These are phyloP conservation scores for Pseudochirops corinnae DNA, from an alignment of 2,797 vertebrate species.

Conservation along the genomic window DNA sequence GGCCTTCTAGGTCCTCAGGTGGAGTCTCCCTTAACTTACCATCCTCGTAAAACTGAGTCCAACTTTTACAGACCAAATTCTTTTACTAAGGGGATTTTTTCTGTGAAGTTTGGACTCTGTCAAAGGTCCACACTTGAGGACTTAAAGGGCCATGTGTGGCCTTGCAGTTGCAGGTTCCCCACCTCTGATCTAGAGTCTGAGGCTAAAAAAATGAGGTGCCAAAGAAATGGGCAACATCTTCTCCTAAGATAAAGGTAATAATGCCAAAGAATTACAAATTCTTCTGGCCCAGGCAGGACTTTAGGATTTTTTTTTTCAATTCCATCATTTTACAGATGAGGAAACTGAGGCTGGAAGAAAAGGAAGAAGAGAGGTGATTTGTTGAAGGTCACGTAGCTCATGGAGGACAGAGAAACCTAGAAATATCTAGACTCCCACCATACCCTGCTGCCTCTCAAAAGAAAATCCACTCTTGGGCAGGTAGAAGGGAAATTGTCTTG, in stretches of 20 bases:
- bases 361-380: not conserved
- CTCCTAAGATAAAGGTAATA: not conserved
- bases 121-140: no score
- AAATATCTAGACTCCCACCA: not conserved
- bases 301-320: no score
- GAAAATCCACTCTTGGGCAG: not conserved
- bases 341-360: not conserved
- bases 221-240: not conserved
- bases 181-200: not conserved
- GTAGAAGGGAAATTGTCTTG: not conserved
- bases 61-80: no score
- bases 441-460: not conserved
- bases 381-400: not conserved
- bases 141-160: no score
- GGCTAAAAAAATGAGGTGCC: not conserved
- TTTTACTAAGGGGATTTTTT: no score
- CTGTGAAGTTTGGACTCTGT: no score
- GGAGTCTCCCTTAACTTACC: no score
- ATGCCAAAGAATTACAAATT: not conserved
- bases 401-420: not conserved
- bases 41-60: no score
- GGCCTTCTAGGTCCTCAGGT: no score
- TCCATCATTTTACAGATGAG: not conserved
- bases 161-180: no score
- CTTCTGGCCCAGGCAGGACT: not conserved